Percentiles rank a stretch among this genome's conserved stretches.
phyloP scores from a whole-genome alignment of 2,888 invertebrate species.

The Cylloceria caligata region DNA sequence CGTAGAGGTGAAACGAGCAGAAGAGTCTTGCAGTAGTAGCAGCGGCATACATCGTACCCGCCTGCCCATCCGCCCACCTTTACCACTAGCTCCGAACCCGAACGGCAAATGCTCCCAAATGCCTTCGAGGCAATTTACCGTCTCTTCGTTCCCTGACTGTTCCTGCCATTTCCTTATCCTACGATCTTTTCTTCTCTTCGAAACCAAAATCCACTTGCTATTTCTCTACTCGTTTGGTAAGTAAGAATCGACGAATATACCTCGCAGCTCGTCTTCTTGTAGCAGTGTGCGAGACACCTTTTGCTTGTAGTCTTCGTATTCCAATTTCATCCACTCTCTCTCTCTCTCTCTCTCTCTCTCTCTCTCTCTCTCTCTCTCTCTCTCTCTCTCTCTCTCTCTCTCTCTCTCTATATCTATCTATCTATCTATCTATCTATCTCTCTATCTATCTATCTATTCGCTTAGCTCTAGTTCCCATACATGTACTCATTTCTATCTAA shows the following conservation, averaged over 20 bases:
- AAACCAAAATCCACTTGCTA: conserved; percentile 49
- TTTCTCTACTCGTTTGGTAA: conserved; percentile 34
- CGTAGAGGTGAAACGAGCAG: conserved; percentile 21
- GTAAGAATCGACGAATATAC: conserved; percentile 50
- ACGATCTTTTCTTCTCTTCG: conserved; percentile 15
- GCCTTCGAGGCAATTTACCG: conserved; percentile 74
- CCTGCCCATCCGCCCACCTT: conserved; percentile 57
- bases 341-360: too few relatives aligned
- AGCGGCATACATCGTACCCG: conserved; percentile 42
- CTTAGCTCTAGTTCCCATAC: conserved; percentile 20
- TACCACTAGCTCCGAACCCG: conserved; percentile 47
- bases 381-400: too few relatives aligned
- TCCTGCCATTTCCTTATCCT: conserved; percentile 23
- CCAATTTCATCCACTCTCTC: conserved; percentile 18
- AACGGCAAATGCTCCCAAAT: conserved; percentile 68
- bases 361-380: too few relatives aligned
- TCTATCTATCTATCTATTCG: too few relatives aligned
- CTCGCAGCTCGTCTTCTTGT: conserved; percentile 39
- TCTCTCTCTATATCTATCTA: too few relatives aligned
- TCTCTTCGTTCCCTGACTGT: conserved; percentile 18
- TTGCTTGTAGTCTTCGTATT: conserved; percentile 49
- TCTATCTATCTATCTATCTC: too few relatives aligned
- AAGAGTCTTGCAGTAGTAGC: conserved; percentile 13
- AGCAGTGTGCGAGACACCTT: conserved; percentile 16
- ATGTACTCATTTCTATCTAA: conserved; percentile 58